Evolutionary conservation across 2,797 vertebrate species (phyloP).

Genomic region (Moxostoma hubbsi): DNA sequence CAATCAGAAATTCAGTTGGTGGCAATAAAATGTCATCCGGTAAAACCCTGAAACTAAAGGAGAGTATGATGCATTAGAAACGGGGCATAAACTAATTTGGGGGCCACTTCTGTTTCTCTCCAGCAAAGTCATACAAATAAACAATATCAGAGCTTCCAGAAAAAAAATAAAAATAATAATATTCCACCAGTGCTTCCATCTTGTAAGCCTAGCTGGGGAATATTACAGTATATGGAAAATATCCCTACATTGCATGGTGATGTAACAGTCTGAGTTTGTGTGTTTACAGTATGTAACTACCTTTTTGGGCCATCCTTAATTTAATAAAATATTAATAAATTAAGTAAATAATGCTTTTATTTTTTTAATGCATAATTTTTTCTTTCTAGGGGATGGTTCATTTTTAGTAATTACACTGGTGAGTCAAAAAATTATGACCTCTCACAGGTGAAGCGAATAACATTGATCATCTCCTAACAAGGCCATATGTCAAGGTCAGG

Average conservation of each 20-base stretch:
- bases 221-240: not conserved
- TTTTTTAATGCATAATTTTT: too few relatives aligned
- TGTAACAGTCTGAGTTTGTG: not conserved
- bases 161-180: conserved; percentile 7
- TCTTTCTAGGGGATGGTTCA: too few relatives aligned
- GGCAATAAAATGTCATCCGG: conserved; percentile 22
- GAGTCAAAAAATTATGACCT: too few relatives aligned
- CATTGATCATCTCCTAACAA: too few relatives aligned
- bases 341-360: too few relatives aligned
- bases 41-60: conserved; percentile 32
- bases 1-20: conserved; percentile 35
- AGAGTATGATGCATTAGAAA: conserved; percentile 27
- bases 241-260: not conserved
- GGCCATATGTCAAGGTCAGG: too few relatives aligned
- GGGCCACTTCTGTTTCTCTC: conserved; percentile 24
- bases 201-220: not conserved
- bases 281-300: not conserved
- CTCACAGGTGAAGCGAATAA: too few relatives aligned
- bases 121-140: conserved; percentile 16
- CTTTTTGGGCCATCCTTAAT: too few relatives aligned
- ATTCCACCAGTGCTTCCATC: not conserved
- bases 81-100: conserved; percentile 34
- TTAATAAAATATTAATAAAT: too few relatives aligned
- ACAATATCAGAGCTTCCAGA: conserved; percentile 31
- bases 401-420: too few relatives aligned